phyloP scores from a whole-genome alignment of 2,797 vertebrate species.

The Salarias fasciatus region DNA sequence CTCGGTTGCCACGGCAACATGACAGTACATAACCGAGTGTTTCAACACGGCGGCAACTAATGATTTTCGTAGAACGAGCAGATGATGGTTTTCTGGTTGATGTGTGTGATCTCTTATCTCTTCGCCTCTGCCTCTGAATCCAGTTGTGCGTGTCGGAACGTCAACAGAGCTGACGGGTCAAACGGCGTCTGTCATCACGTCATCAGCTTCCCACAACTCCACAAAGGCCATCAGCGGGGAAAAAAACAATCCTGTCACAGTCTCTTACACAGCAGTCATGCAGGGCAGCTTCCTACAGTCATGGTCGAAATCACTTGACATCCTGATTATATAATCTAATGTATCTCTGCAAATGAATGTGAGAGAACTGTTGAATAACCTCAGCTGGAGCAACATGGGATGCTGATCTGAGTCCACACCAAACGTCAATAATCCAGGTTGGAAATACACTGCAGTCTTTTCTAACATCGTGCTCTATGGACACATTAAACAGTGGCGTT shows the following conservation, averaged over 20 bases:
- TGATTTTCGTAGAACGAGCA: not conserved
- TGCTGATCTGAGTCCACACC: no score
- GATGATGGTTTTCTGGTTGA: not conserved
- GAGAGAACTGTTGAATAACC: no score
- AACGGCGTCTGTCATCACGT: constrained; percentile 31
- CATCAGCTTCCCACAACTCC: constrained; percentile 11
- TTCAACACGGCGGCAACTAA: constrained; percentile 4
- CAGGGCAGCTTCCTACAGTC: constrained; percentile 27
- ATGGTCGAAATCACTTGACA: not conserved
- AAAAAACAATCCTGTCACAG: constrained; percentile 39
- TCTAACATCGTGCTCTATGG: no score
- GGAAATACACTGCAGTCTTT: no score
- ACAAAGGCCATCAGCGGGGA: not conserved
- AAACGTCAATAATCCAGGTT: no score
- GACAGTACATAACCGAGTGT: not conserved
- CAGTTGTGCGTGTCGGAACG: not conserved
- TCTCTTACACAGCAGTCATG: constrained; percentile 50
- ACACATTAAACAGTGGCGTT: no score
- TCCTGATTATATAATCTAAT: no score
- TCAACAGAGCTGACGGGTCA: constrained; percentile 23
- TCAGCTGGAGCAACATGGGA: no score
- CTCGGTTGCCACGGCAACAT: constrained; percentile 37
- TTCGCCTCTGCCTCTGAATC: constrained; percentile 1
- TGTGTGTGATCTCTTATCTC: not conserved
- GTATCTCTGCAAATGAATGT: no score